These are phyloP conservation scores for Tanypteryx hageni DNA, from an alignment of 2,888 invertebrate genomes.

Conservation along the genomic window DNA sequence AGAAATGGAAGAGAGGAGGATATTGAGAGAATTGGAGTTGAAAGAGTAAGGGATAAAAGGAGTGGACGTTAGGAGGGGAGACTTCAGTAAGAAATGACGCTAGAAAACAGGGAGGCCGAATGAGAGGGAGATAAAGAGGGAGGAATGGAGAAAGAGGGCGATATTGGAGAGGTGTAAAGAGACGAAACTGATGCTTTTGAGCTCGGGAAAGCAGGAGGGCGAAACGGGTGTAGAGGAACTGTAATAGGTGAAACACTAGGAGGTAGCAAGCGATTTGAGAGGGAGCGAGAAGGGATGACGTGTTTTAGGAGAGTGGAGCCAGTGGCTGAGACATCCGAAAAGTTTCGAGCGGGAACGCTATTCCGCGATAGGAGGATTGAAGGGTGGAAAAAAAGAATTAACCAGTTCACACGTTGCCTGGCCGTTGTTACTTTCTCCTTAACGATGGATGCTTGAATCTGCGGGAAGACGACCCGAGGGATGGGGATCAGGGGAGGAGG, in stretches of 20 bases:
- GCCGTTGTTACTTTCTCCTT: neutral
- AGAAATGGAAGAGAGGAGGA: no score
- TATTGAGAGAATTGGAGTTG: no score
- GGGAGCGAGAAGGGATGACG: neutral
- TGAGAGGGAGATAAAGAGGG: neutral
- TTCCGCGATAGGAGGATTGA: neutral
- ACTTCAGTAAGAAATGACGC: no score
- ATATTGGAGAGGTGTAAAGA: no score
- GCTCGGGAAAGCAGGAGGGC: no score
- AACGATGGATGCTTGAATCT: neutral
- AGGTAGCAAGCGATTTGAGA: neutral
- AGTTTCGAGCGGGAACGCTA: neutral
- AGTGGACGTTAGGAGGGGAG: no score
- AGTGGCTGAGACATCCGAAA: neutral
- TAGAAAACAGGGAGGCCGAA: no score
- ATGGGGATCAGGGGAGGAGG: neutral
- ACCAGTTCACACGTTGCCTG: neutral
- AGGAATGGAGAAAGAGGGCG: neutral
- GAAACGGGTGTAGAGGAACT: neutral
- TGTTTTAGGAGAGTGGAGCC: neutral
- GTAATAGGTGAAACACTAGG: neutral
- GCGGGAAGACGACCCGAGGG: neutral
- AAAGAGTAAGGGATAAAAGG: no score
- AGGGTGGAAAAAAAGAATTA: neutral
- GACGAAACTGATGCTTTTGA: no score